A percentile compares a stretch with the other conserved stretches of the same genome.
These are phyloP conservation scores for Triplophysa siluroides DNA, from an alignment of 2,113 vertebrate genomes.

Conservation along the genomic window DNA sequence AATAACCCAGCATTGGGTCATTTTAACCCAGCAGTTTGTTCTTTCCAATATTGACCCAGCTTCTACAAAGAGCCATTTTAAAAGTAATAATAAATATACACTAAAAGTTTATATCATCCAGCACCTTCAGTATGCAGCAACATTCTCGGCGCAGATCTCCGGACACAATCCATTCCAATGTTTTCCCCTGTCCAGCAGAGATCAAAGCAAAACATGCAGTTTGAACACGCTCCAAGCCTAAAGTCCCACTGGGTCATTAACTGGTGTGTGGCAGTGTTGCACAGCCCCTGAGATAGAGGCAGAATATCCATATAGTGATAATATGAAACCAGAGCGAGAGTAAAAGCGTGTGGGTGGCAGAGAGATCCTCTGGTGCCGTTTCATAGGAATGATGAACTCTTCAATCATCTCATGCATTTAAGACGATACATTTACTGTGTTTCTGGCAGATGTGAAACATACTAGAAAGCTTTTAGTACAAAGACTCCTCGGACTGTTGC, in stretches of 20 bases:
- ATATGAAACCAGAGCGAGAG: constrained; percentile 5
- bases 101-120: too few relatives aligned
- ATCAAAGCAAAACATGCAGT: constrained; percentile 5
- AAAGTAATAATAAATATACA: too few relatives aligned
- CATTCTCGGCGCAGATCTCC: too few relatives aligned
- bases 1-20: too few relatives aligned
- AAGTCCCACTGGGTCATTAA: constrained; percentile 11
- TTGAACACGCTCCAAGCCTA: background rate
- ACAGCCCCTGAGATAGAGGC: constrained; percentile 12
- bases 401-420: constrained; percentile 24
- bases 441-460: constrained; percentile 5
- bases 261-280: constrained; percentile 20
- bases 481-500: background rate
- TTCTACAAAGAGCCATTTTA: too few relatives aligned
- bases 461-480: background rate
- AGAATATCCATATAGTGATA: constrained; percentile 18
- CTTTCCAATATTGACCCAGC: too few relatives aligned
- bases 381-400: constrained; percentile 30
- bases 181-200: constrained; percentile 17
- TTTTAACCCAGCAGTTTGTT: too few relatives aligned
- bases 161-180: background rate
- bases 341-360: constrained; percentile 11
- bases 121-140: too few relatives aligned
- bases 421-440: constrained; percentile 10
- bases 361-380: constrained; percentile 24